Percentiles rank a stretch among this genome's conserved stretches.
phyloP scores from a whole-genome alignment of 2,113 vertebrate species.

The Melanostigma gelatinosum region DNA sequence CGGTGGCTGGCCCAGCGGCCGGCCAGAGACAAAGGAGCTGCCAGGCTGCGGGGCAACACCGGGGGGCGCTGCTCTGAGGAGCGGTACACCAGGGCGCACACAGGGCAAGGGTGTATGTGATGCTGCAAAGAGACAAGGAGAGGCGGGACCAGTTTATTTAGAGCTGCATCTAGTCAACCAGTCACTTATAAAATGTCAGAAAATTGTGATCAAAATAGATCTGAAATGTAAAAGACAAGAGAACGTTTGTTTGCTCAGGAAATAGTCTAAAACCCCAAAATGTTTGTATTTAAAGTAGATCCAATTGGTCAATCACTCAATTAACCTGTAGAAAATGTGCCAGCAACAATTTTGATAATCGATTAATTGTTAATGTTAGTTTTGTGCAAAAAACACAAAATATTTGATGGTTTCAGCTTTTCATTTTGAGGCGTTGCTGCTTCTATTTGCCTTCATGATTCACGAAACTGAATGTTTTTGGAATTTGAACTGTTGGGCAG shows the following conservation, averaged over 20 bases:
- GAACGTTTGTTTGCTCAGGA: background rate
- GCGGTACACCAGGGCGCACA: slow-evolving; percentile 85
- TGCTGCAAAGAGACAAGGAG: slow-evolving; percentile 79
- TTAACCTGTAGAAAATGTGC: background rate
- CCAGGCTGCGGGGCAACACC: slow-evolving; percentile 66
- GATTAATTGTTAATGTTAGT: background rate
- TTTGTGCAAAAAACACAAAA: background rate
- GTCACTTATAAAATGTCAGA: background rate
- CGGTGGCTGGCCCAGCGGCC: slow-evolving; percentile 88
- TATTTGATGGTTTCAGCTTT: background rate
- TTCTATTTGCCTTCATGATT: background rate
- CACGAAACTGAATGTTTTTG: background rate
- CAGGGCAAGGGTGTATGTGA: slow-evolving; percentile 87
- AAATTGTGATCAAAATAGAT: background rate
- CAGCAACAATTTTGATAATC: background rate
- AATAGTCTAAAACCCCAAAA: background rate
- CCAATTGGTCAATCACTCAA: background rate
- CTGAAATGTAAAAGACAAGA: background rate
- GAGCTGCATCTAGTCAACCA: background rate
- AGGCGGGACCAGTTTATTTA: background rate
- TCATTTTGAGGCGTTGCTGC: no score
- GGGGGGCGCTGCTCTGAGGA: slow-evolving; percentile 87
- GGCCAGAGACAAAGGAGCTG: slow-evolving; percentile 75
- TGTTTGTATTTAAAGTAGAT: background rate
- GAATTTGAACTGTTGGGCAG: background rate